Evolutionary conservation across 2,113 vertebrate species (phyloP).

Genomic region (Dascyllus trimaculatus): DNA sequence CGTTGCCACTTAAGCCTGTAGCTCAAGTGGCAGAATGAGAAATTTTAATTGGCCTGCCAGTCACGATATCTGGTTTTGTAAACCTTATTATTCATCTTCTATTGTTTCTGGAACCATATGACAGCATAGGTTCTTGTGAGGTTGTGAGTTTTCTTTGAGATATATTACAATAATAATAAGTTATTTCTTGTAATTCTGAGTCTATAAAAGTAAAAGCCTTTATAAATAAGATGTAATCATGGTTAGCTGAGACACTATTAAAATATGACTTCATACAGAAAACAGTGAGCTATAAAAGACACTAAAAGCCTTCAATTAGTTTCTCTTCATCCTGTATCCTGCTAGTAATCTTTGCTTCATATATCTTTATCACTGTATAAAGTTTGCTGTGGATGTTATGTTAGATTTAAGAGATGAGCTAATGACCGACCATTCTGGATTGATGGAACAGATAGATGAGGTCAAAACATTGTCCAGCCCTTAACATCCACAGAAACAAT

Average conservation of each 20-base stretch:
- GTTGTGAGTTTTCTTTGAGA: conserved; percentile 18
- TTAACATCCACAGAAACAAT: conserved; percentile 40
- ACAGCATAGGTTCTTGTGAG: conserved; percentile 5
- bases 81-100: conserved; percentile 4
- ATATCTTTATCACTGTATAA: neutral
- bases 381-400: conserved; percentile 1
- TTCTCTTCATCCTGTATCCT: neutral
- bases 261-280: conserved; percentile 9
- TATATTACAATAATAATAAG: conserved; percentile 22
- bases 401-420: conserved; percentile 18
- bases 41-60: neutral
- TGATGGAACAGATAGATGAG: conserved; percentile 9
- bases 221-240: conserved; percentile 2
- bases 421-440: conserved; percentile 6
- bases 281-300: conserved; percentile 1
- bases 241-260: neutral
- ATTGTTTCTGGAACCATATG: conserved; percentile 10
- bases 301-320: neutral
- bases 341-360: neutral
- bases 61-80: conserved; percentile 14
- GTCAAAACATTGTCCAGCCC: conserved; percentile 45
- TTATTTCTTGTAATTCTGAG: conserved; percentile 16
- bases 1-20: neutral
- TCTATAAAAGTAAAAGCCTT: conserved; percentile 22
- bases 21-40: neutral